phyloP scores from a whole-genome alignment of 2,113 vertebrate species.

The Sorex araneus region DNA sequence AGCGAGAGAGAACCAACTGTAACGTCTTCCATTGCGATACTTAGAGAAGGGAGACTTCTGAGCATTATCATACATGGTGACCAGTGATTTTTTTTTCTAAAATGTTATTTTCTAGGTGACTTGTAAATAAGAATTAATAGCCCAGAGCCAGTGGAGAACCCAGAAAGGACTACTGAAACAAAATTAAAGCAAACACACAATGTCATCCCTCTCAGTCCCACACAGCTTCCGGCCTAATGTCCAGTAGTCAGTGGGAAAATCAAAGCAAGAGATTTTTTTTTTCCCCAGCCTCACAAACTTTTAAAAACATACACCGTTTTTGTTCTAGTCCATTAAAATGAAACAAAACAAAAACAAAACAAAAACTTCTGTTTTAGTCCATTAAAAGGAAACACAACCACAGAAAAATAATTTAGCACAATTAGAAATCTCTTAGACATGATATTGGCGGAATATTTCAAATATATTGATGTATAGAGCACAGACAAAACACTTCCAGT shows the following conservation, averaged over 20 bases:
- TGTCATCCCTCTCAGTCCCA: neutral
- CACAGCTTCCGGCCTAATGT: neutral
- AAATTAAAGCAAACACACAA: slow-evolving; percentile 21
- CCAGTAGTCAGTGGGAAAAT: neutral
- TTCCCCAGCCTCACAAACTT: slow-evolving; percentile 63
- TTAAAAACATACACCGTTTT: neutral
- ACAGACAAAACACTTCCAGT: neutral
- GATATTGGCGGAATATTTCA: neutral
- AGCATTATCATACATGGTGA: neutral
- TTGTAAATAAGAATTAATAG: slow-evolving; percentile 61
- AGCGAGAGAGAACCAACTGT: neutral
- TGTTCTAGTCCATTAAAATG: too few species aligned
- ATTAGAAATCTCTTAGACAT: slow-evolving; percentile 46
- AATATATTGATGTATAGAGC: neutral
- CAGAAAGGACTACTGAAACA: slow-evolving; percentile 29
- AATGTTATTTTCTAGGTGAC: slow-evolving; percentile 57
- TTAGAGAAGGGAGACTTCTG: neutral
- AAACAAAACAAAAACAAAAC: too few species aligned
- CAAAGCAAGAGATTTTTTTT: neutral
- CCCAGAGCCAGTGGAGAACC: slow-evolving; percentile 25
- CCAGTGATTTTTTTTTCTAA: slow-evolving; percentile 60
- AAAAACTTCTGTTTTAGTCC: too few species aligned
- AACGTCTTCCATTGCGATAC: slow-evolving; percentile 9
- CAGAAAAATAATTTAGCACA: neutral
- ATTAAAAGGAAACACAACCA: neutral